These are phyloP conservation scores for Gallinago stenura DNA, from an alignment of 2,797 vertebrate genomes.

Conservation along the genomic window DNA sequence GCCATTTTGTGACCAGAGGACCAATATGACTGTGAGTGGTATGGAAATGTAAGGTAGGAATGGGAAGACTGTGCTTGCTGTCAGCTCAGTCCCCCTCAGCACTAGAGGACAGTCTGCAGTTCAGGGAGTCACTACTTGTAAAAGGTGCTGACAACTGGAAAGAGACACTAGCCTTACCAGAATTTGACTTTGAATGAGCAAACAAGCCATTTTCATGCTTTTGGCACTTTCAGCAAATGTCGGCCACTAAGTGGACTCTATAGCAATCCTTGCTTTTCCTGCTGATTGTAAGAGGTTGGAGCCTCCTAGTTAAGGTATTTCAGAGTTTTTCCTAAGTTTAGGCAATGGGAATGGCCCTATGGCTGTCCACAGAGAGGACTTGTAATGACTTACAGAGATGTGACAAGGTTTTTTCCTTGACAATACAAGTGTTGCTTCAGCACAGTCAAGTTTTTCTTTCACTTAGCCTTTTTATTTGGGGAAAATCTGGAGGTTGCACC, in stretches of 20 bases:
- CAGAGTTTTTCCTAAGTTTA: neutral
- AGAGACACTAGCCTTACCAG: neutral
- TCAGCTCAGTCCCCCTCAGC: neutral
- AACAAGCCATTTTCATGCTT: neutral
- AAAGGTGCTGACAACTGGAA: neutral
- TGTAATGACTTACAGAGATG: neutral
- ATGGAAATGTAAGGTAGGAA: neutral
- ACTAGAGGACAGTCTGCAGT: neutral
- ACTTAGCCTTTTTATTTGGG: neutral
- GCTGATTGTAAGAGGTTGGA: neutral
- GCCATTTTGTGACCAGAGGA: neutral
- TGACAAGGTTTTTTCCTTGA: neutral
- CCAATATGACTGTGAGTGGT: accelerated
- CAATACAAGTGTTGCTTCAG: neutral
- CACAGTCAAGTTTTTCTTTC: neutral
- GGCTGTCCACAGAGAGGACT: neutral
- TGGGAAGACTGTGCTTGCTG: neutral
- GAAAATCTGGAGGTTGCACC: neutral
- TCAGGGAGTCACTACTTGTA: neutral
- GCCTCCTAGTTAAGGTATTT: neutral
- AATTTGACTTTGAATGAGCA: neutral
- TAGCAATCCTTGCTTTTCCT: neutral
- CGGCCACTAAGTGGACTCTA: neutral
- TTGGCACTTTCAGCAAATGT: neutral
- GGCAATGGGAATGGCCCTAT: neutral